Percentiles rank a stretch among this genome's conserved stretches.
Conservation (phyloP, 2,113 vertebrate species). For the Ellobius talpinus region DNA sequence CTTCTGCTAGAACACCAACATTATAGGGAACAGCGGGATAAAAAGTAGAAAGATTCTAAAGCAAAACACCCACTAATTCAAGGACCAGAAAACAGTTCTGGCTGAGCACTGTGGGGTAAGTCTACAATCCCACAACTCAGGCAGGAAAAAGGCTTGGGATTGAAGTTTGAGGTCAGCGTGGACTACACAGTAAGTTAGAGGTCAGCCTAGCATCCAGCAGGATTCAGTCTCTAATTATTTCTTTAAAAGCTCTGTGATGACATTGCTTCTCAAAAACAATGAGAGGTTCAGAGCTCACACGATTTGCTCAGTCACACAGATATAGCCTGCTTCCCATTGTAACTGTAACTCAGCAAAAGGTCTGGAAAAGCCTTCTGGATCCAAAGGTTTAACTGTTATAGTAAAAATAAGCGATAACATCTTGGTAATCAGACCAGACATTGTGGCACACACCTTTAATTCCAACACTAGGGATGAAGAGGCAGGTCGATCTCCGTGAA, state of each 20-base stretch:
- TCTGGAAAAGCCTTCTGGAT: neutral
- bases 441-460: neutral
- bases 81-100: neutral
- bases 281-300: neutral
- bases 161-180: neutral
- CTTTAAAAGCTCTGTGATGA: neutral
- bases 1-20: neutral
- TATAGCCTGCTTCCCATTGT: neutral
- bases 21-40: neutral
- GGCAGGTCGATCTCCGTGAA: neutral
- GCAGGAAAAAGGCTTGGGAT: neutral
- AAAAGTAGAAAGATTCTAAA: slow-evolving; percentile 1
- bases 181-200: neutral
- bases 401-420: neutral
- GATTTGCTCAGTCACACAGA: neutral
- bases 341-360: slow-evolving; percentile 12
- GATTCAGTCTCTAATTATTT: neutral
- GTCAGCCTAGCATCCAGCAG: neutral
- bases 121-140: neutral
- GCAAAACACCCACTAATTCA: slow-evolving; percentile 9
- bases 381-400: neutral
- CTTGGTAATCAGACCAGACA: neutral
- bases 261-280: neutral
- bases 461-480: neutral
- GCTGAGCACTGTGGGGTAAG: neutral